phyloP scores from a whole-genome alignment of 35 echinoderm and acorn worm genomes.

The Ophioderma brevispina region DNA sequence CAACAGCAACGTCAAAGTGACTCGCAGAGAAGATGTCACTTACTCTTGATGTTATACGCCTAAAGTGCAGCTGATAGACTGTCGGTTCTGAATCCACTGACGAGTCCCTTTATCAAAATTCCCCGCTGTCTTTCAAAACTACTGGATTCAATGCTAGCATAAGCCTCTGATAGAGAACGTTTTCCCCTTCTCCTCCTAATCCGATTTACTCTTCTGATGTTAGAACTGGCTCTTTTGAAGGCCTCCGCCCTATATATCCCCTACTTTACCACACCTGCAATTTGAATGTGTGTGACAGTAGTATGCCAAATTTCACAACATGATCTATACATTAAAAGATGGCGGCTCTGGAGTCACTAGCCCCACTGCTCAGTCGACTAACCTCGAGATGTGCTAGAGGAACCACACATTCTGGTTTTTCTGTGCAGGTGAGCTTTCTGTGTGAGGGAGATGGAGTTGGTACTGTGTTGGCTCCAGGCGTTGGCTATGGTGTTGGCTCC shows the following conservation, averaged over 20 bases:
- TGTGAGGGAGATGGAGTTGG: neutral
- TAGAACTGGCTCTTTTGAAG: neutral
- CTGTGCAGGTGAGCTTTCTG: neutral
- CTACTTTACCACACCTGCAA: constrained; percentile 87
- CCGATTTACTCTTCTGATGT: neutral
- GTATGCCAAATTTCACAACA: constrained; percentile 91
- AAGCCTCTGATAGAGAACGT: neutral
- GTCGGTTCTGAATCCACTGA: neutral
- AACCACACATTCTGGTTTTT: constrained; percentile 37
- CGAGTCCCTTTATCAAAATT: neutral
- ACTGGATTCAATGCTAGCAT: neutral
- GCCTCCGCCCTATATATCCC: constrained; percentile 24
- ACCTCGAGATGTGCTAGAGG: constrained; percentile 91
- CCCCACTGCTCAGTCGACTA: constrained; percentile 66
- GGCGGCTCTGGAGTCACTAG: constrained; percentile 80
- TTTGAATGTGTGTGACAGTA: constrained; percentile 46
- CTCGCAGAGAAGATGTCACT: constrained; percentile 89
- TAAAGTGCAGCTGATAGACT: constrained; percentile 20
- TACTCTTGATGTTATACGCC: constrained; percentile 61
- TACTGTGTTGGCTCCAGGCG: no score
- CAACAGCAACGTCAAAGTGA: constrained; percentile 95
- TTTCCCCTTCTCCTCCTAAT: neutral
- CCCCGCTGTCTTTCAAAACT: neutral
- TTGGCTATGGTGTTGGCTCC: no score
- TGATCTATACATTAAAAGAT: constrained; percentile 77